Conservation (phyloP, 2,888 invertebrate species). For the Alloscopus bannaensis region DNA sequence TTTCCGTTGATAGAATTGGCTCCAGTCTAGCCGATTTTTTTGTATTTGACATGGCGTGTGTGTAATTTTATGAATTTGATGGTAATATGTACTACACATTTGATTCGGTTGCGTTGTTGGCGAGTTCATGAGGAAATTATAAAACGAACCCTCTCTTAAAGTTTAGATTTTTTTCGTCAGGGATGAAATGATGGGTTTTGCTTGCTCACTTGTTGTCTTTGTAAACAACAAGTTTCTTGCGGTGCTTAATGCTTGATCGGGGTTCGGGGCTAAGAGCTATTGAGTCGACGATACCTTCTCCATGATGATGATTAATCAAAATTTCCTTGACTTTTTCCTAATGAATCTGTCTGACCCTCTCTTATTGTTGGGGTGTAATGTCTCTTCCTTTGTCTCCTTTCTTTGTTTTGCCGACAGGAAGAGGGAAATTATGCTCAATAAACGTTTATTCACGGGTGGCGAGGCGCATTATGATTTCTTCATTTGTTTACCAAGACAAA, state of each 20-base stretch:
- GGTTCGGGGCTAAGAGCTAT: not conserved
- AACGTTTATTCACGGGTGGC: conserved; percentile 26
- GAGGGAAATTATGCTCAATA: conserved; percentile 27
- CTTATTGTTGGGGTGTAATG: conserved; percentile 46
- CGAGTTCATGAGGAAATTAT: conserved; percentile 19
- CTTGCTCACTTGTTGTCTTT: conserved; percentile 36
- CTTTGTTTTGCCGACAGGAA: conserved; percentile 50
- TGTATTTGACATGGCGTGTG: conserved; percentile 49
- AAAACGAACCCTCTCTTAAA: conserved; percentile 16
- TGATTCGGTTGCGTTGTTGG: not conserved
- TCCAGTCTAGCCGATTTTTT: conserved; percentile 22
- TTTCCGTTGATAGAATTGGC: conserved; percentile 15
- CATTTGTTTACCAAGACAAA: too few species aligned
- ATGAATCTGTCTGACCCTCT: conserved; percentile 54
- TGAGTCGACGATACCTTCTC: conserved; percentile 7
- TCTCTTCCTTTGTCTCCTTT: conserved; percentile 30
- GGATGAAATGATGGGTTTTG: conserved; percentile 21
- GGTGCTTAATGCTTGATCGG: not conserved
- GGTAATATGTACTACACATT: conserved; percentile 7
- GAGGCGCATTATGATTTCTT: too few species aligned
- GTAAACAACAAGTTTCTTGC: conserved; percentile 42
- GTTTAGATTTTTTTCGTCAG: conserved; percentile 6
- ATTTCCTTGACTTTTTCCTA: conserved; percentile 54
- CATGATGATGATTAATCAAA: conserved; percentile 66
- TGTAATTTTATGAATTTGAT: conserved; percentile 46